These are phyloP conservation scores for Dromius quadrimaculatus DNA, from an alignment of 2,888 invertebrate species.

Conservation along the genomic window DNA sequence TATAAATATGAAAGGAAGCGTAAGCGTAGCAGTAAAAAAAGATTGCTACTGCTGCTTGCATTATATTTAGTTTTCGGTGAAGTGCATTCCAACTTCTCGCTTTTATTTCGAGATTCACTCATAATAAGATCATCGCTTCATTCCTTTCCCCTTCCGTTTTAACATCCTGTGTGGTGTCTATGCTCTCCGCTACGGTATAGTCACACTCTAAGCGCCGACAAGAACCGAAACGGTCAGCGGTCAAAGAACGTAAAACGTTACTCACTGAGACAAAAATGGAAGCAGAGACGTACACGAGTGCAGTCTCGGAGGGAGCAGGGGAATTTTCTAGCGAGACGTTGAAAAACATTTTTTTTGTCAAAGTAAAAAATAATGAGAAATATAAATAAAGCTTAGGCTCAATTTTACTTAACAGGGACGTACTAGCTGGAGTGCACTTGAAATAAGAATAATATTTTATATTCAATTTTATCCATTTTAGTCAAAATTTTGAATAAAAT, in stretches of 20 bases:
- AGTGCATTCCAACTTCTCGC: conserved; percentile 11
- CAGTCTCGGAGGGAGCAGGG: too few species aligned
- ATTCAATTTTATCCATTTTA: too few species aligned
- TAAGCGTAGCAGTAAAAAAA: conserved; percentile 6
- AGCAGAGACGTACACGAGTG: too few species aligned
- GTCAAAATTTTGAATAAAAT: too few species aligned
- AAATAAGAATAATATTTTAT: too few species aligned
- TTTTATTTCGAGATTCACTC: conserved; percentile 19
- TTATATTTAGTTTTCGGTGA: conserved; percentile 26
- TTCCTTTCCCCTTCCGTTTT: background rate
- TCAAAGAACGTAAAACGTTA: background rate
- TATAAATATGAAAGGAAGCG: conserved; percentile 6
- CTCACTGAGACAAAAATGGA: background rate
- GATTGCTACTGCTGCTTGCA: background rate
- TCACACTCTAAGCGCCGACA: conserved; percentile 1
- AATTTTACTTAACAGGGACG: too few species aligned
- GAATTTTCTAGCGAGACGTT: too few species aligned
- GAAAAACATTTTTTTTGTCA: too few species aligned
- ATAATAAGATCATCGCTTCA: background rate
- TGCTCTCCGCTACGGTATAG: background rate
- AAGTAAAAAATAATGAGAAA: too few species aligned
- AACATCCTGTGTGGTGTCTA: background rate
- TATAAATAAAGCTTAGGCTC: too few species aligned
- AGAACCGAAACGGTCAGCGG: conserved; percentile 4
- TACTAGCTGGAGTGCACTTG: too few species aligned